A percentile compares a stretch with the other conserved stretches of the same genome.
Conservation (phyloP, 2,888 invertebrate genomes). For the Nomada fabriciana region DNA sequence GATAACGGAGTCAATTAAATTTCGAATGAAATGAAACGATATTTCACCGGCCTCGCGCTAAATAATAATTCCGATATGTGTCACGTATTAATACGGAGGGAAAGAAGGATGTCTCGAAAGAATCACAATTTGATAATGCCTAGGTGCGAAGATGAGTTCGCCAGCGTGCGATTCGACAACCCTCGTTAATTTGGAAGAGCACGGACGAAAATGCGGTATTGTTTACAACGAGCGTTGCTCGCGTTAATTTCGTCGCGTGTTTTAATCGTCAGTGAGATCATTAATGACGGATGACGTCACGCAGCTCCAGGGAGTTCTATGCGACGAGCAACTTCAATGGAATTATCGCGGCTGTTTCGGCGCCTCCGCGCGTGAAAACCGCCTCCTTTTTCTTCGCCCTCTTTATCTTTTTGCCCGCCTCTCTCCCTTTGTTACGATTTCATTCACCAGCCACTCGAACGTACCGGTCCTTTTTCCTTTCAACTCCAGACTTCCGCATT, state of each 20-base stretch:
- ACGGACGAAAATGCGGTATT: not conserved
- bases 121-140: too few species aligned
- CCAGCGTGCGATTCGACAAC: too few species aligned
- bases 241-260: conserved; percentile 38
- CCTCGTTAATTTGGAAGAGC: not conserved
- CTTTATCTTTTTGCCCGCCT: not conserved
- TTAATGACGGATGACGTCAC: conserved; percentile 78
- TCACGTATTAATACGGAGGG: not conserved
- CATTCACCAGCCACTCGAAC: conserved; percentile 29
- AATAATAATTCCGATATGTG: too few species aligned
- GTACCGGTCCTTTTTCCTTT: not conserved
- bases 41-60: too few species aligned
- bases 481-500: conserved; percentile 10
- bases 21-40: too few species aligned
- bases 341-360: conserved; percentile 65
- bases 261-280: conserved; percentile 46
- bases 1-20: too few species aligned
- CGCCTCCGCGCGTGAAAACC: conserved; percentile 47
- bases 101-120: not conserved
- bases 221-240: conserved; percentile 6
- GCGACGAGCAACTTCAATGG: conserved; percentile 60
- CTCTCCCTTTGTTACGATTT: conserved; percentile 28
- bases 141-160: too few species aligned
- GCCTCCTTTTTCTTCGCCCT: conserved; percentile 8
- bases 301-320: conserved; percentile 55